Percentiles rank a stretch among this genome's conserved stretches.
Evolutionary conservation across 2,888 invertebrate species (phyloP).

Genomic region (Diadegma fenestrale): DNA sequence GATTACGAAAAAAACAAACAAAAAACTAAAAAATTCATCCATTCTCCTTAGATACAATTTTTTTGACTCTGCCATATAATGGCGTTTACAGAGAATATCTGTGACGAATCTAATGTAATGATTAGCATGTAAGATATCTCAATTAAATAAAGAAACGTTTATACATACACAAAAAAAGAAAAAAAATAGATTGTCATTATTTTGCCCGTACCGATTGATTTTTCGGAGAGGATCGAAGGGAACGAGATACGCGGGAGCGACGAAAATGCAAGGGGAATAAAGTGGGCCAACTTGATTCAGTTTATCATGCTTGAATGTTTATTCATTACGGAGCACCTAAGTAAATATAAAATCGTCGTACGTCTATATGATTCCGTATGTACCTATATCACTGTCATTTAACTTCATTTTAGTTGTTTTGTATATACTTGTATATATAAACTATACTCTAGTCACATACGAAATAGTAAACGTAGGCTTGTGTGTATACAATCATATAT

Average conservation of each 20-base stretch:
- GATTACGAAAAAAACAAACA: slow-evolving; percentile 58
- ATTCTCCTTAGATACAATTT: slow-evolving; percentile 57
- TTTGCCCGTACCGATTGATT: not conserved
- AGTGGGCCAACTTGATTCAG: not conserved
- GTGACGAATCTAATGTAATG: slow-evolving; percentile 76
- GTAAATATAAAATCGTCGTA: slow-evolving; percentile 82
- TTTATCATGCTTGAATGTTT: slow-evolving; percentile 72
- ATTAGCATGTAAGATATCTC: slow-evolving; percentile 74
- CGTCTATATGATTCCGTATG: slow-evolving; percentile 79
- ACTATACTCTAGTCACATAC: slow-evolving; percentile 81
- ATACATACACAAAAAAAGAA: slow-evolving; percentile 67
- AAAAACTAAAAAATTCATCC: slow-evolving; percentile 29
- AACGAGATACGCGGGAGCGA: not conserved
- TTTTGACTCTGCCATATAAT: slow-evolving; percentile 73
- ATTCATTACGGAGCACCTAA: slow-evolving; percentile 82
- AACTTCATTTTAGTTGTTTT: slow-evolving; percentile 65
- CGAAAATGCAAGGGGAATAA: not conserved
- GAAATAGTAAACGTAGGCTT: slow-evolving; percentile 82
- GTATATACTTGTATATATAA: slow-evolving; percentile 76
- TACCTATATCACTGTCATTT: slow-evolving; percentile 81
- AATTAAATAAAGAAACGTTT: slow-evolving; percentile 77
- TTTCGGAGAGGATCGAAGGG: not conserved
- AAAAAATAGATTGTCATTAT: slow-evolving; percentile 56
- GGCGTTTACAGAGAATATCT: slow-evolving; percentile 72
- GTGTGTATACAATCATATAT: slow-evolving; percentile 78